Percentiles rank a stretch among this genome's conserved stretches.
Evolutionary conservation across 53 echinoderm and acorn worm species (phyloP).

Genomic region (Apostichopus leukothele): DNA sequence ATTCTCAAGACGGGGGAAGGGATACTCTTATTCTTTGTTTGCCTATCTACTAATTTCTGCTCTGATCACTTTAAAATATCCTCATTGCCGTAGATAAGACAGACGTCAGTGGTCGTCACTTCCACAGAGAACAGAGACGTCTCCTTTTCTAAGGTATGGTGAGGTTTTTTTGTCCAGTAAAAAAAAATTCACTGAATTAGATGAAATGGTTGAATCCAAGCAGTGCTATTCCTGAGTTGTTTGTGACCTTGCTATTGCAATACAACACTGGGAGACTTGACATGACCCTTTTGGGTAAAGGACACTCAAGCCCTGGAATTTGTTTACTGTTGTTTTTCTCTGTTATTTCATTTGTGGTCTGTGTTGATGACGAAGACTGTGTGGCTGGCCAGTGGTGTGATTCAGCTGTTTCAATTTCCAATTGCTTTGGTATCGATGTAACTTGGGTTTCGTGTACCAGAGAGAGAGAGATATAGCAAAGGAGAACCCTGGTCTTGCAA

Average conservation of each 20-base stretch:
- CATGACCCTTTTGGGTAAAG: conserved; percentile 51
- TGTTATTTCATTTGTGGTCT: conserved; percentile 33
- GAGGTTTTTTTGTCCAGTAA: too few species aligned
- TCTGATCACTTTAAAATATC: too few species aligned
- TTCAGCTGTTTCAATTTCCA: background rate
- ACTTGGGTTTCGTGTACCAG: too few species aligned
- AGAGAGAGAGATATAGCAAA: background rate
- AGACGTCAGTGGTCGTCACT: too few species aligned
- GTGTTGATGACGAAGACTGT: background rate
- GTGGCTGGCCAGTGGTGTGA: background rate
- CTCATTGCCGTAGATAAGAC: too few species aligned
- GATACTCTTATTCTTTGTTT: too few species aligned
- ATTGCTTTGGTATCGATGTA: background rate
- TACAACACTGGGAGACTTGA: conserved; percentile 39
- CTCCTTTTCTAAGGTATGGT: too few species aligned
- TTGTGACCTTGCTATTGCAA: conserved; percentile 47
- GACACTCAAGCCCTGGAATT: conserved; percentile 44
- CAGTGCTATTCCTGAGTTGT: conserved; percentile 32
- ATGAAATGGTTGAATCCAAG: conserved; percentile 1
- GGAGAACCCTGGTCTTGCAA: background rate
- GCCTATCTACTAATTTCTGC: too few species aligned
- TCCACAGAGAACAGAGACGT: too few species aligned
- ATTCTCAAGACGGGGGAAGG: background rate
- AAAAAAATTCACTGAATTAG: background rate
- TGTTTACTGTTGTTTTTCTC: conserved; percentile 46